Evolutionary conservation across 2,888 invertebrate species (phyloP), one percentile per base, ranked within the genome.

Genomic region (Meghimatium bilineatum): DNA sequence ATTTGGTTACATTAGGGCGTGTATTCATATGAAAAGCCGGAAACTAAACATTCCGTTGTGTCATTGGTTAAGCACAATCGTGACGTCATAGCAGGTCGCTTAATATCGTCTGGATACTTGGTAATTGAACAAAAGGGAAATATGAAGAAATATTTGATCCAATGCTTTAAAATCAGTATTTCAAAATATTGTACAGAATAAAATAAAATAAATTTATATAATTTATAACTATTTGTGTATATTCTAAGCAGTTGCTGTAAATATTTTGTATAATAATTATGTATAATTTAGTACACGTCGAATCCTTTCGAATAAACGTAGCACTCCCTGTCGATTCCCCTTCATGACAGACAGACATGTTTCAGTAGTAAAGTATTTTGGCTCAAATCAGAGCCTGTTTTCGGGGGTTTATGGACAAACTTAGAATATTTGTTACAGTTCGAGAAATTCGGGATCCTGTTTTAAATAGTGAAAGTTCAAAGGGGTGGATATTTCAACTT

Each of bases 271-370:
- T 63, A n/a, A 26, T 23, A 8, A 26, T 26, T n/a, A 63, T 12
- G 23, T 63, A 5, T 63, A 5, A n/a, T n/a, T 67, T 56, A 0
- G 77, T 71, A 83, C 77, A 83, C 83, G 78, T 71, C 60, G 66
- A 77, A 52, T 75, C 89, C 90, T 60, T 85, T 86, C 87, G 85
- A 77, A 66, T 82, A 87, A 78, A 84, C 87, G 80, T 80, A 87
- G 86, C 87, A 89, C 88, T 88, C 89, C 87, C 87, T 87, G 89
- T 89, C 90, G 89, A 89, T 91, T 90, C 90, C 89, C 89, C 86
- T 84, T 77, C 87, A 86, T 85, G 87, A 86, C 87, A 87, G 88
- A 86, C 87, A 86, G 88, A 89, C 88, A 88, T 90, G 89, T 89
- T 88, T 89, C 87, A 88, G 87, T 88, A 87, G 86, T 89, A 90